These are phyloP conservation scores for Pristis pectinata DNA, from an alignment of 2,797 vertebrate genomes.

Conservation along the genomic window DNA sequence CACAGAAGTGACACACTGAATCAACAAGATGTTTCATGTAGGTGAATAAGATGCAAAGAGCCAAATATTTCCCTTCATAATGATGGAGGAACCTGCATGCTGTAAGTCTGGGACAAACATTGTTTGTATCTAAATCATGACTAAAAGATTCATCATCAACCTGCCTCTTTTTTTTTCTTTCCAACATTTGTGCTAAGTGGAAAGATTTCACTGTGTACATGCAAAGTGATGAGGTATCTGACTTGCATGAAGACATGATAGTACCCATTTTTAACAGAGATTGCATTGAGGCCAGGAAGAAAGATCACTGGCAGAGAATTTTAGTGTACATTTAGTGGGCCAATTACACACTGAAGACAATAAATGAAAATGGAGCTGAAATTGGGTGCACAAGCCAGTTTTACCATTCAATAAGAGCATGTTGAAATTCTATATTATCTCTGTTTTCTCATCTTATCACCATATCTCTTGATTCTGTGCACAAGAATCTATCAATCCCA, in stretches of 20 bases:
- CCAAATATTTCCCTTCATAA: not conserved
- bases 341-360: not conserved
- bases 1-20: not conserved
- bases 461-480: no score
- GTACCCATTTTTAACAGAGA: not conserved
- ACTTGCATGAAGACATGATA: not conserved
- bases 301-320: not conserved
- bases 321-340: not conserved
- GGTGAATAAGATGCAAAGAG: not conserved
- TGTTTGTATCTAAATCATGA: not conserved
- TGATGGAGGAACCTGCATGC: not conserved
- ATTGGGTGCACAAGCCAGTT: no score
- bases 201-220: not conserved
- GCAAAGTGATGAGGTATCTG: not conserved
- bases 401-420: no score
- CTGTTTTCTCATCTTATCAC: no score
- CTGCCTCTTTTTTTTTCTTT: not conserved
- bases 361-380: no score
- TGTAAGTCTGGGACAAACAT: not conserved
- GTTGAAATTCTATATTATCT: no score
- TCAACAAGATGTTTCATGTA: not conserved
- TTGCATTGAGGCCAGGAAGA: not conserved
- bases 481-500: no score
- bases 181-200: not conserved
- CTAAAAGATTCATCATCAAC: not conserved